These are phyloP conservation scores for Amblyraja radiata DNA, from an alignment of 2,797 vertebrate species.

Conservation along the genomic window DNA sequence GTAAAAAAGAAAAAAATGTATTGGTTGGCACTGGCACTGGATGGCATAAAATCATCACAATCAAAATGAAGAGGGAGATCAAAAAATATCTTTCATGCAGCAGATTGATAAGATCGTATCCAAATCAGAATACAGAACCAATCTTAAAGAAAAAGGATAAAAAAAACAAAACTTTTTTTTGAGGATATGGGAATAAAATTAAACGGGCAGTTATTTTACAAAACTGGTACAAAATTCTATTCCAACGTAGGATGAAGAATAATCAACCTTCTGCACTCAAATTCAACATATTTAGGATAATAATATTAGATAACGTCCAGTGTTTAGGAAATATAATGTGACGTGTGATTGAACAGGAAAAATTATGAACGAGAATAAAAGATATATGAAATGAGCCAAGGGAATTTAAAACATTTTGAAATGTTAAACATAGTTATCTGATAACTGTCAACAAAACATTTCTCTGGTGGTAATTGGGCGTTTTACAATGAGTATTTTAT, in stretches of 20 bases:
- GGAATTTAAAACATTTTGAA: not conserved
- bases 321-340: not conserved
- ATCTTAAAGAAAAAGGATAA: not conserved
- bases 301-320: not conserved
- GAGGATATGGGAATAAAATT: not conserved
- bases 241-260: not conserved
- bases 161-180: not conserved
- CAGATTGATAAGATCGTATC: not conserved
- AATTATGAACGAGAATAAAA: not conserved
- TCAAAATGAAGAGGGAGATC: not conserved
- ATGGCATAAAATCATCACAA: not conserved
- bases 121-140: not conserved
- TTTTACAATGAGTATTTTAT: slow-evolving; percentile 39
- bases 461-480: not conserved
- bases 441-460: not conserved
- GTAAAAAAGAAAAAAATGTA: not conserved
- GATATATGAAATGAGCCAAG: not conserved
- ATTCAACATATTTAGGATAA: not conserved
- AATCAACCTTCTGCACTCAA: not conserved
- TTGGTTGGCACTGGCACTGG: not conserved
- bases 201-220: not conserved
- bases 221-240: not conserved
- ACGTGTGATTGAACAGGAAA: not conserved
- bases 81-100: not conserved
- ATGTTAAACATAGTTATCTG: not conserved